Evolutionary conservation across 2,888 invertebrate genomes (phyloP).

Genomic region (Mallateleia sp.): DNA sequence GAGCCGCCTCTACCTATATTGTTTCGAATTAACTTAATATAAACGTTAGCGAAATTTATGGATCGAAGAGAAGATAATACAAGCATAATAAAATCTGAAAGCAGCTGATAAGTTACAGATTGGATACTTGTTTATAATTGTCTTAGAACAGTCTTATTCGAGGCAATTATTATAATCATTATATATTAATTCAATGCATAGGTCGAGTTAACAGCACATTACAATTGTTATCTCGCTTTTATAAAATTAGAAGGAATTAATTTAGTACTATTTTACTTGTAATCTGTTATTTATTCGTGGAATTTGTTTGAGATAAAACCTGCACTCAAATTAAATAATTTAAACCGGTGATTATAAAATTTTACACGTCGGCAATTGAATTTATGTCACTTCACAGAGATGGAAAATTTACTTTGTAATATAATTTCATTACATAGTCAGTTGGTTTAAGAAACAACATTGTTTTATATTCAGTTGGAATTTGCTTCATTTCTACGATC

Average conservation of each 20-base stretch:
- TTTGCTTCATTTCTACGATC: too few species aligned
- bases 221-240: too few species aligned
- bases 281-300: conserved; percentile 3
- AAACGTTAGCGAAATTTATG: conserved; percentile 48
- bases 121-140: conserved; percentile 30
- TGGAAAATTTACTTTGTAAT: too few species aligned
- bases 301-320: not conserved
- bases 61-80: conserved; percentile 39
- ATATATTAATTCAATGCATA: conserved; percentile 44
- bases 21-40: conserved; percentile 32
- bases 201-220: conserved; percentile 20
- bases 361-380: too few species aligned
- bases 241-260: too few species aligned
- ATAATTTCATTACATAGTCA: too few species aligned
- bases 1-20: not conserved
- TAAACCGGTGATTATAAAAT: too few species aligned
- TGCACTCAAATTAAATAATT: too few species aligned
- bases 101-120: conserved; percentile 31
- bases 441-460: too few species aligned
- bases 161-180: conserved; percentile 47
- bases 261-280: not conserved
- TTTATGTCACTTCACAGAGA: too few species aligned
- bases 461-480: too few species aligned
- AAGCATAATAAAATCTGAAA: conserved; percentile 37
- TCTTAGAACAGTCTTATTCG: conserved; percentile 7